phyloP scores from a whole-genome alignment of 2,113 vertebrate species.

The Carettochelys insculpta region DNA sequence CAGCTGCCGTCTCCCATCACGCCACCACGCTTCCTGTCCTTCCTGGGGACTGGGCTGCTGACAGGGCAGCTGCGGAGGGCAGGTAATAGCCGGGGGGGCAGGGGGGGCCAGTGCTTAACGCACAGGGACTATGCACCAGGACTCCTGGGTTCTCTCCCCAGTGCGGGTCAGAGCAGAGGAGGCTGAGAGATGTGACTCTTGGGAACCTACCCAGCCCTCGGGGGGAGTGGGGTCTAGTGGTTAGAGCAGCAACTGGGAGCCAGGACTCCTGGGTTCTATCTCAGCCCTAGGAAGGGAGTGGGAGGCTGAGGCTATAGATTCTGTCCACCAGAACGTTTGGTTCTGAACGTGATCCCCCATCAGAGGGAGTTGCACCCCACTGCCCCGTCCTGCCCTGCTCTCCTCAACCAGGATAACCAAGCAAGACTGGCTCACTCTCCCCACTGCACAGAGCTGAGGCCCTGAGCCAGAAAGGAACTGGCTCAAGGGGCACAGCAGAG shows the following conservation, averaged over 20 bases:
- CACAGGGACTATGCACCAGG: neutral
- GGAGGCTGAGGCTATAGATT: too few species aligned
- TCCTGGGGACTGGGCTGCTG: neutral
- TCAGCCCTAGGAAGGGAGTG: too few species aligned
- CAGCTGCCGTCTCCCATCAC: neutral
- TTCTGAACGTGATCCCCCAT: too few species aligned
- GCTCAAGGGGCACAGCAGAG: neutral
- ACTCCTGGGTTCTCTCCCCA: neutral
- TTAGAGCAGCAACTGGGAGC: too few species aligned
- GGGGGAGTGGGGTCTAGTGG: too few species aligned
- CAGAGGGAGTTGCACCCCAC: too few species aligned
- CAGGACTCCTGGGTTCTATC: too few species aligned
- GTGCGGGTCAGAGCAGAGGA: neutral
- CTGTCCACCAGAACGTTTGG: too few species aligned
- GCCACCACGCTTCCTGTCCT: neutral
- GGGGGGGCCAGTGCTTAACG: neutral
- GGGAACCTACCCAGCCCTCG: too few species aligned
- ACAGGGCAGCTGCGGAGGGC: neutral
- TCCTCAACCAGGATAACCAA: neutral
- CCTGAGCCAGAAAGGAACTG: neutral
- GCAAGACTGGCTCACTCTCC: neutral
- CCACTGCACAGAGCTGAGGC: neutral
- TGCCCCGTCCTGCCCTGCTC: neutral
- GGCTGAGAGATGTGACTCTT: too few species aligned
- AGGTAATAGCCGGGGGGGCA: neutral